phyloP scores from a whole-genome alignment of 2,113 vertebrate species.

The Corvus hawaiiensis region DNA sequence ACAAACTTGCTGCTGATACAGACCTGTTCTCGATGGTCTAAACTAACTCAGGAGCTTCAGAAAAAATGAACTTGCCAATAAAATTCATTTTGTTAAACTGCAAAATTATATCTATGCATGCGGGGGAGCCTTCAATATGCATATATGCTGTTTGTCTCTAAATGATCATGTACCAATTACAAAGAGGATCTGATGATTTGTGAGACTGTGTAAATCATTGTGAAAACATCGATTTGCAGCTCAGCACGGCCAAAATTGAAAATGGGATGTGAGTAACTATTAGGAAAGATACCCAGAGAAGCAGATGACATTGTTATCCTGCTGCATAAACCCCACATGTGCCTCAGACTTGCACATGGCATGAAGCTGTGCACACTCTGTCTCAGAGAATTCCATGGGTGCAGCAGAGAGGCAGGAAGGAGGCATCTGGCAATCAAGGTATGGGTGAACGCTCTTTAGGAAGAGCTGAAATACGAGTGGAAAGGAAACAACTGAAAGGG shows the following conservation, averaged over 20 bases:
- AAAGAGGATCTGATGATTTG: neutral
- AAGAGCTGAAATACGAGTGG: neutral
- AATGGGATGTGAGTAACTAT: neutral
- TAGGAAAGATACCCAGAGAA: neutral
- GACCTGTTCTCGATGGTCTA: neutral
- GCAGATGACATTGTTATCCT: neutral
- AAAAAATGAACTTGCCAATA: neutral
- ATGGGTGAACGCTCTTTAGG: neutral
- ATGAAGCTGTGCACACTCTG: neutral
- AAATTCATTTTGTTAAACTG: neutral
- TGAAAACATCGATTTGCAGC: neutral
- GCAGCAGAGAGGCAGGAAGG: neutral
- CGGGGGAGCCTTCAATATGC: neutral
- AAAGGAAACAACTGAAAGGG: neutral
- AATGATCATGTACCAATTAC: neutral
- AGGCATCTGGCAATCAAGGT: neutral
- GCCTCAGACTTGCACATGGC: neutral
- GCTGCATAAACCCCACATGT: neutral
- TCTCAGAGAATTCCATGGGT: too few relatives aligned
- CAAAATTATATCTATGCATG: neutral
- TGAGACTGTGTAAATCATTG: neutral
- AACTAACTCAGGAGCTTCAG: neutral
- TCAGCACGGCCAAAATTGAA: neutral
- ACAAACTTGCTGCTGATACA: neutral
- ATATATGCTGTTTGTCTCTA: neutral